Evolutionary conservation across 2,113 vertebrate genomes (phyloP).

Genomic region (Sphyrna mokarran): DNA sequence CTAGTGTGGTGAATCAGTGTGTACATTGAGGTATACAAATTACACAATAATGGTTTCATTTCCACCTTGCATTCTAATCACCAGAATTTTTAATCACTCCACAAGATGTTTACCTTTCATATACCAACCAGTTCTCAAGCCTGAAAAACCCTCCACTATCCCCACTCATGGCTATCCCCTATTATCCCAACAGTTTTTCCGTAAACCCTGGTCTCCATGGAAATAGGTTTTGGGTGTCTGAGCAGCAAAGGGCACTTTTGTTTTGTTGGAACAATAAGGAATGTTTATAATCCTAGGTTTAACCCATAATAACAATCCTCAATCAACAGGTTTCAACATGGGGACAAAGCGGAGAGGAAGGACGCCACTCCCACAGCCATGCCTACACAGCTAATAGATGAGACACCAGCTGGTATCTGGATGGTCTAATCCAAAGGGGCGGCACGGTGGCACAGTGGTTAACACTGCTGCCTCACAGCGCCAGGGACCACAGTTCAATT

Average conservation of each 20-base stretch:
- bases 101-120: not conserved
- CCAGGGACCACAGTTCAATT: too few species aligned
- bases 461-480: too few species aligned
- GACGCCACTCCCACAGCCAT: not conserved
- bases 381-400: not conserved
- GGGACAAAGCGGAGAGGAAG: not conserved
- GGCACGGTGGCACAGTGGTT: too few species aligned
- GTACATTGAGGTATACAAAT: not conserved
- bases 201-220: not conserved
- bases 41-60: not conserved
- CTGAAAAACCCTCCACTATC: not conserved
- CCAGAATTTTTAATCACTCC: not conserved
- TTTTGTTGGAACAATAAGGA: not conserved
- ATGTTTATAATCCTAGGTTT: not conserved
- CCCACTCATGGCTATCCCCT: not conserved
- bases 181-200: not conserved
- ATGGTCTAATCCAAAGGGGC: not conserved
- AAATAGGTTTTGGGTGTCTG: not conserved
- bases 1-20: not conserved
- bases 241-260: not conserved
- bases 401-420: not conserved
- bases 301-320: not conserved
- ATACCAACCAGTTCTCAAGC: not conserved
- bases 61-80: not conserved
- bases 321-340: not conserved